Conservation (phyloP, 2,888 invertebrate genomes). For the Brachyptera putata region DNA sequence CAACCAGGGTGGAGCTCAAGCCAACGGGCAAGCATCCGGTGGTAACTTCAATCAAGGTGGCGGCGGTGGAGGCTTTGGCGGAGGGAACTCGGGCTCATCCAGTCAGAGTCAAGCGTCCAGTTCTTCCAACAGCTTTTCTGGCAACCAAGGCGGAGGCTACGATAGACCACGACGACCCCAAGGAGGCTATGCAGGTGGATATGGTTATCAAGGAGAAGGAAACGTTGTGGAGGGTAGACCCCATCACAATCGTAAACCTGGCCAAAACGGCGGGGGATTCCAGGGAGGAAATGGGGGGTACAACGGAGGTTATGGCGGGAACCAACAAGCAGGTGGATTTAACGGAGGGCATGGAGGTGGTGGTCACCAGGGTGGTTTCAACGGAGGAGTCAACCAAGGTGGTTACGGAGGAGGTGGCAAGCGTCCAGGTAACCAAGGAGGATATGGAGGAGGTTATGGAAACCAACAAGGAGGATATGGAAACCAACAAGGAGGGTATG, state of each 20-base stretch:
- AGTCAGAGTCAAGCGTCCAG: not conserved
- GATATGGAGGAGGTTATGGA: not conserved
- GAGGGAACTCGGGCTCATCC: not conserved
- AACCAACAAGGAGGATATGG: not conserved
- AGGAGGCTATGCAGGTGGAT: not conserved
- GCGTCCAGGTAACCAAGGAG: not conserved
- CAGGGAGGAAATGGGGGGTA: not conserved
- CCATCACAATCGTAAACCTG: not conserved
- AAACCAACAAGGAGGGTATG: not conserved
- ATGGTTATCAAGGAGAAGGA: not conserved
- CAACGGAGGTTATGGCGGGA: not conserved
- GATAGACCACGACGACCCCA: not conserved
- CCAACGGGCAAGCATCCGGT: not conserved
- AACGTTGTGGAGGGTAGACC: not conserved
- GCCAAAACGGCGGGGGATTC: not conserved
- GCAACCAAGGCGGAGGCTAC: not conserved
- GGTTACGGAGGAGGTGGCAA: not conserved
- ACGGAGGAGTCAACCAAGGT: not conserved
- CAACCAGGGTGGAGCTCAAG: not conserved
- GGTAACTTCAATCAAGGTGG: not conserved
- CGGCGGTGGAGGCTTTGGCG: not conserved
- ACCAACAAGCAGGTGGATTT: too few species aligned
- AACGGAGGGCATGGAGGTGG: not conserved
- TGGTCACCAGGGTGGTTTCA: not conserved
- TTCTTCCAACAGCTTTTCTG: not conserved